Evolutionary conservation across 2,888 invertebrate species (phyloP).

Genomic region (Resseliella maxima): DNA sequence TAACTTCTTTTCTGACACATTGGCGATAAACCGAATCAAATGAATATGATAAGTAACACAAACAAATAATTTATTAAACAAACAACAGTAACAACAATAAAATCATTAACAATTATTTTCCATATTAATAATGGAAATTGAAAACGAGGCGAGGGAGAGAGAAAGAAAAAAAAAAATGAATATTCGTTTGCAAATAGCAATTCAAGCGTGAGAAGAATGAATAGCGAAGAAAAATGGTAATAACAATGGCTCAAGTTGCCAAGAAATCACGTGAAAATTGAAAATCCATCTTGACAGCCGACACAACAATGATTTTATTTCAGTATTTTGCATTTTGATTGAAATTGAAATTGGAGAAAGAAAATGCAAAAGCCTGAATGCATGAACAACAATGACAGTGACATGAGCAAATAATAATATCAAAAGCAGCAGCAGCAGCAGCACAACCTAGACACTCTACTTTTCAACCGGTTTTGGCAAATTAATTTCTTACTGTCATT

Average conservation of each 20-base stretch:
- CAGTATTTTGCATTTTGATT: constrained; percentile 50
- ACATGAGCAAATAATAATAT: no score
- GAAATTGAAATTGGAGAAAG: constrained; percentile 20
- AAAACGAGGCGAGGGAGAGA: not conserved
- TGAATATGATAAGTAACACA: not conserved
- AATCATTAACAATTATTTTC: not conserved
- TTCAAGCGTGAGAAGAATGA: no score
- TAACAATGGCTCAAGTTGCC: not conserved
- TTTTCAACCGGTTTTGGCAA: constrained; percentile 47
- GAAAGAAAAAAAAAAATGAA: not conserved
- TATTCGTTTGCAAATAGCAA: not conserved
- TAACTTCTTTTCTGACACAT: constrained; percentile 12
- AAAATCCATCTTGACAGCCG: constrained; percentile 47
- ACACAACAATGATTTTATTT: constrained; percentile 36
- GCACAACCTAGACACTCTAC: not conserved
- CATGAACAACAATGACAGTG: not conserved
- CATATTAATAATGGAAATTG: not conserved
- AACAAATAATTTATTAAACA: not conserved
- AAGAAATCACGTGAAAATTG: constrained; percentile 46
- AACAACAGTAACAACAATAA: not conserved
- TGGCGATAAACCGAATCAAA: not conserved
- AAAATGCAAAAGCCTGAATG: not conserved
- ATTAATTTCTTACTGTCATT: constrained; percentile 51
- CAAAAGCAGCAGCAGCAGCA: not conserved
- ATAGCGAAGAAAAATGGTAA: not conserved